A percentile compares a stretch with the other conserved stretches of the same genome.
Evolutionary conservation across 2,888 invertebrate genomes (phyloP).

Genomic region (Smittia aterrima): DNA sequence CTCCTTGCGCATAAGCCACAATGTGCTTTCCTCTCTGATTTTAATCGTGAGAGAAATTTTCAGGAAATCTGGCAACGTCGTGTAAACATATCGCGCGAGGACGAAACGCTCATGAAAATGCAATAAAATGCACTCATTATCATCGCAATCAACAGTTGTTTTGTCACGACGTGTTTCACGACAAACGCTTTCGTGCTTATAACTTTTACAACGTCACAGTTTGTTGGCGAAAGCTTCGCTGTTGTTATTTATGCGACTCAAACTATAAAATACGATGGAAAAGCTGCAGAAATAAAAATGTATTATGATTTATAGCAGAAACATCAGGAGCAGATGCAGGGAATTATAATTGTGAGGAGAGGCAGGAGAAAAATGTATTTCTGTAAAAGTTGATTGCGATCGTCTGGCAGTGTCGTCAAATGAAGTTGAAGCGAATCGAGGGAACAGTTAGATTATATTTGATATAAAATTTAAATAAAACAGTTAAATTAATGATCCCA

Average conservation of each 20-base stretch:
- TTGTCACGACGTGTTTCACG: not conserved
- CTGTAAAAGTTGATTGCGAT: too few relatives aligned
- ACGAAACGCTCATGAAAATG: constrained; percentile 45
- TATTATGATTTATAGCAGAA: not conserved
- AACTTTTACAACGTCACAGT: not conserved
- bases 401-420: too few relatives aligned
- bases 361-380: not conserved
- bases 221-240: not conserved
- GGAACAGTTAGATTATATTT: too few relatives aligned
- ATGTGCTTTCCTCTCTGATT: constrained; percentile 3
- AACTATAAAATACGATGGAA: not conserved
- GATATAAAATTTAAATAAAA: too few relatives aligned
- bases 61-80: constrained; percentile 44
- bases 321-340: not conserved
- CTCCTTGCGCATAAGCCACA: not conserved
- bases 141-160: not conserved
- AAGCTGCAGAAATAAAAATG: not conserved
- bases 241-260: not conserved
- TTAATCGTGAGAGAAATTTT: not conserved
- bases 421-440: too few relatives aligned
- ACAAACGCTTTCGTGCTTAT: not conserved
- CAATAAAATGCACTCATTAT: constrained; percentile 3
- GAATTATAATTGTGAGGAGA: not conserved
- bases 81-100: not conserved
- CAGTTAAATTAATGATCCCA: too few relatives aligned